Evolutionary conservation across 2,888 invertebrate species (phyloP).

Genomic region (Gymnoscelis rufifasciata): DNA sequence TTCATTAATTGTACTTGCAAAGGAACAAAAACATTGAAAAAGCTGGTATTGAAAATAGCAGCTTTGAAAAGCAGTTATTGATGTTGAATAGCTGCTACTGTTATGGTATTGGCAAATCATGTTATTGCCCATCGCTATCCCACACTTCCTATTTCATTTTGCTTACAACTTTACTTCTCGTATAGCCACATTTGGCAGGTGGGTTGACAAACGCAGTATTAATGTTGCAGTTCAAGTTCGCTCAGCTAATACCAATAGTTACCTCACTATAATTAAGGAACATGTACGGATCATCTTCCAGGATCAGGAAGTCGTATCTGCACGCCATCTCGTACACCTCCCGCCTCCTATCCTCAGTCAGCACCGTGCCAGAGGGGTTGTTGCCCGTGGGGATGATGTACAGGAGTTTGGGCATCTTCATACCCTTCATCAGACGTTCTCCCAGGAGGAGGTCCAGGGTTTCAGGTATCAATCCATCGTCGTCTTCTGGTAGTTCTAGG

Average conservation of each 20-base stretch:
- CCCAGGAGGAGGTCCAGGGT: conserved; percentile 78
- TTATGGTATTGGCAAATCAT: too few relatives aligned
- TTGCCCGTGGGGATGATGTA: conserved; percentile 87
- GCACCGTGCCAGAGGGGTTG: conserved; percentile 86
- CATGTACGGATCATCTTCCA: conserved; percentile 91
- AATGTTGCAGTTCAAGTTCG: background rate
- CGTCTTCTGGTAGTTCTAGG: conserved; percentile 84
- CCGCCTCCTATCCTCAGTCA: conserved; percentile 81
- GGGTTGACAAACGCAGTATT: too few relatives aligned
- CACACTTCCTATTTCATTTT: too few relatives aligned
- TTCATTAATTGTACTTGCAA: too few relatives aligned
- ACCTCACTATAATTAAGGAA: conserved; percentile 85
- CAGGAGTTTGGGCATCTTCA: conserved; percentile 84
- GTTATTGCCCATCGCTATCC: too few relatives aligned
- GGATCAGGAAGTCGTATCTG: conserved; percentile 85
- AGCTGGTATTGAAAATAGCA: too few relatives aligned
- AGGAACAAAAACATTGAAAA: too few relatives aligned
- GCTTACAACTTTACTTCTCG: too few relatives aligned
- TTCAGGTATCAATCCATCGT: conserved; percentile 82
- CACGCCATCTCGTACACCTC: conserved; percentile 87
- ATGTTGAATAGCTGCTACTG: too few relatives aligned
- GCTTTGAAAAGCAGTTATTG: too few relatives aligned
- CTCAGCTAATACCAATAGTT: conserved; percentile 30
- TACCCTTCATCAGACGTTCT: conserved; percentile 52
- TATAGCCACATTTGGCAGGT: too few relatives aligned